Evolutionary conservation across 2,113 vertebrate genomes (phyloP), one percentile per base, ranked within the genome.

Genomic region (Gymnarchus niloticus): DNA sequence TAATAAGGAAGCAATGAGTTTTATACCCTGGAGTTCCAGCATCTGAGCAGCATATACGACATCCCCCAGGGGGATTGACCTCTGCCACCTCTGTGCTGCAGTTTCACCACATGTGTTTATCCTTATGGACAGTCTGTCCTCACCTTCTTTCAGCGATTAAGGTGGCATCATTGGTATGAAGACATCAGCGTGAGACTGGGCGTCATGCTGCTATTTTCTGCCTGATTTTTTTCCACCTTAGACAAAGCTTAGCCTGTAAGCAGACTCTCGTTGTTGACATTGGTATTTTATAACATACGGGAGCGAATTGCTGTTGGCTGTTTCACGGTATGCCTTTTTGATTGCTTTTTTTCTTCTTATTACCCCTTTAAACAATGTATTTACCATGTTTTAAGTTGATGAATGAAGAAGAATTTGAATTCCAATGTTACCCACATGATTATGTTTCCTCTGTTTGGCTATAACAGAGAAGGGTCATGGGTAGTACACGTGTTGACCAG

Each of bases 1-100:
- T 82, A 82, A 82, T 82, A 82, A 82, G 49, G 49, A 37, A 51
- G 54, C 51, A 37, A 82, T 7, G 82, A 46, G 54, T 17, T 44
- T 83, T 44, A 59, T 44, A 23, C 82, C 19, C 9, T 33, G 3
- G 82, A 33, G 52, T 37, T 23, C 33, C 23, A 6, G 28, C 21
- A 54, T 83, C 7, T 7, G 23, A n/a, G 33, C 21, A 6, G 3
- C 37, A 41, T 17, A 59, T 44, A 23, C 46, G 82, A 83, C 54
- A 25, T 10, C 21, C 81, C 10, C 12, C 54, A 25, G 0, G 33
- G 52, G 52, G 51, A 57, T 83, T 57, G 23, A 57, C 4, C 8
- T 33, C 51, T 23, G 81, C 52, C 56, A 59, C 48, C 48, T 37
- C 23, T n/a, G n/a, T 33, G 25, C 51, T 8, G 44, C 3, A 28